phyloP scores from a whole-genome alignment of 2,797 vertebrate species.

The Corythornis leucogaster region DNA sequence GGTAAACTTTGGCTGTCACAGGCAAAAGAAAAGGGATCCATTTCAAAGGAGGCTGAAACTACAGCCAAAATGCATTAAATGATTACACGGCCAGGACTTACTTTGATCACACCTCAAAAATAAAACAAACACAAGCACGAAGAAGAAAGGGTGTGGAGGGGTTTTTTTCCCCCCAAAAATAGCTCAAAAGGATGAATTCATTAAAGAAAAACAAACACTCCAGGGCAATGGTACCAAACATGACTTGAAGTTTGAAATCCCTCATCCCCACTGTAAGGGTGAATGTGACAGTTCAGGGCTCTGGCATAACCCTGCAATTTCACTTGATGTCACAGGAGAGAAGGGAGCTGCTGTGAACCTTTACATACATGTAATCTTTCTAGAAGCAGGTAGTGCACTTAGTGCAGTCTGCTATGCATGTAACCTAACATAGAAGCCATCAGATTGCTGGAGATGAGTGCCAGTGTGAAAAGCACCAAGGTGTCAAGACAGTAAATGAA shows the following conservation, averaged over 20 bases:
- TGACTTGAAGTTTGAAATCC: neutral
- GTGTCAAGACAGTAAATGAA: neutral
- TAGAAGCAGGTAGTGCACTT: neutral
- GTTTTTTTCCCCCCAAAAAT: neutral
- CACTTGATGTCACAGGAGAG: neutral
- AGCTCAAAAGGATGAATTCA: slow-evolving; percentile 54
- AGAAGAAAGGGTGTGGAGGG: slow-evolving; percentile 16
- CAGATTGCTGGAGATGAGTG: neutral
- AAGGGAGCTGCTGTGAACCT: neutral
- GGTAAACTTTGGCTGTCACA: slow-evolving; percentile 64
- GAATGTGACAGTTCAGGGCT: neutral
- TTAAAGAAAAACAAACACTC: slow-evolving; percentile 49
- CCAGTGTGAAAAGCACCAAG: neutral
- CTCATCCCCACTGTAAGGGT: neutral
- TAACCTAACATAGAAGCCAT: neutral
- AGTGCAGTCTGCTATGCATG: neutral
- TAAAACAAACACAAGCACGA: slow-evolving; percentile 60
- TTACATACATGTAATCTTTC: neutral
- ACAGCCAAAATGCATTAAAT: slow-evolving; percentile 67
- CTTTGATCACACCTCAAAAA: slow-evolving; percentile 72
- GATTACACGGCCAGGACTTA: slow-evolving; percentile 53
- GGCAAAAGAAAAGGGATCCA: slow-evolving; percentile 55
- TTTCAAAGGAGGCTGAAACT: slow-evolving; percentile 66
- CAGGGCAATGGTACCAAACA: neutral
- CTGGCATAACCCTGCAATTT: neutral